Conservation (phyloP, 2,113 vertebrate species). For the Camelus dromedarius region DNA sequence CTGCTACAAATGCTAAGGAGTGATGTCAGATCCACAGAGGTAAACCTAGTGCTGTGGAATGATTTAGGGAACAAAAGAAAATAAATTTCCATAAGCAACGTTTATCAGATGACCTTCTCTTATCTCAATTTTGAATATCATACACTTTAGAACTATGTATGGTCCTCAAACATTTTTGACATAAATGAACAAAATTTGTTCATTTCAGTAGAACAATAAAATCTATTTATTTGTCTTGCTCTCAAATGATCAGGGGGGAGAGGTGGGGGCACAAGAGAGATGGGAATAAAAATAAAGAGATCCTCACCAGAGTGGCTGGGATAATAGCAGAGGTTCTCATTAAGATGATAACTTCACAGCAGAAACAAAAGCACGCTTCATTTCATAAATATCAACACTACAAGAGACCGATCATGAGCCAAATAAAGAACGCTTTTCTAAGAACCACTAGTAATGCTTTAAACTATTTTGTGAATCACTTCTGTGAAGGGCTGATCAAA, state of each 20-base stretch:
- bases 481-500: not conserved
- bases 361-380: not conserved
- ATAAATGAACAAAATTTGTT: not conserved
- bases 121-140: not conserved
- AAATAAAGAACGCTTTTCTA: not conserved
- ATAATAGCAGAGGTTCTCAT: not conserved
- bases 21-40: not conserved
- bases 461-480: not conserved
- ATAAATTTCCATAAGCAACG: not conserved
- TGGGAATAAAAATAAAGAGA: not conserved
- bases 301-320: not conserved
- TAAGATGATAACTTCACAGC: not conserved
- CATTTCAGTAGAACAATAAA: not conserved
- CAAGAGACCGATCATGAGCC: not conserved
- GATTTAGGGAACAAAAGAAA: not conserved
- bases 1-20: not conserved
- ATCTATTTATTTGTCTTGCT: not conserved
- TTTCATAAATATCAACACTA: slow-evolving; percentile 9
- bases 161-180: slow-evolving; percentile 1
- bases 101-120: not conserved
- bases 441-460: not conserved
- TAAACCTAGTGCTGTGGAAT: not conserved
- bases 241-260: not conserved
- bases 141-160: not conserved
- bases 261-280: not conserved